A percentile compares a stretch with the other conserved stretches of the same genome.
Conservation (phyloP, 1,140 invertebrate species). For the Drosophila pruinosa region DNA sequence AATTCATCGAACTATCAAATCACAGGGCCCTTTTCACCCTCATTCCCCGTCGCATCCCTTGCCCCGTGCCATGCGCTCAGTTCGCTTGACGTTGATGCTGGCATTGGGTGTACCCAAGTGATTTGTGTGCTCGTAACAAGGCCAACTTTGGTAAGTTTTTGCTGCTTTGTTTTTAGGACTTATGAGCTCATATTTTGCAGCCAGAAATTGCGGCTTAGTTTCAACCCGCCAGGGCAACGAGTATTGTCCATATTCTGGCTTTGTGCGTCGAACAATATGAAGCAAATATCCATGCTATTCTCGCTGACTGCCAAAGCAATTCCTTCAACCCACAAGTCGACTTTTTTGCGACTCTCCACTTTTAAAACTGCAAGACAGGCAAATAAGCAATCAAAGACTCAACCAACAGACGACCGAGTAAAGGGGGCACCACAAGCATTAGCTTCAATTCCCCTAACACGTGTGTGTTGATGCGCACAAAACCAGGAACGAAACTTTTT, state of each 20-base stretch:
- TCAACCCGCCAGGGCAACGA: constrained; percentile 30
- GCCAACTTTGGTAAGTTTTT: constrained; percentile 35
- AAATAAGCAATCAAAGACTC: constrained; percentile 24
- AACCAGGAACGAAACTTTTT: constrained; percentile 60
- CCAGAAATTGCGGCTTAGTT: constrained; percentile 49
- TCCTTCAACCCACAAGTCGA: constrained; percentile 5
- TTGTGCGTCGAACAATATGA: constrained; percentile 50
- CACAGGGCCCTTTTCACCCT: background rate
- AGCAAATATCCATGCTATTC: background rate
- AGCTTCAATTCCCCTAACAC: background rate
- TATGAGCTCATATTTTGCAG: constrained; percentile 47
- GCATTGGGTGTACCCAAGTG: constrained; percentile 9
- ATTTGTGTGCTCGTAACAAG: constrained; percentile 26
- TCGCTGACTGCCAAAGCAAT: constrained; percentile 2
- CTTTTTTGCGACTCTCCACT: background rate
- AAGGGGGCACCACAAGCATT: background rate
- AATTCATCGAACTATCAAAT: constrained; percentile 40
- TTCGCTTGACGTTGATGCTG: background rate
- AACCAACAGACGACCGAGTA: constrained; percentile 1
- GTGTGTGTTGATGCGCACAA: constrained; percentile 41
- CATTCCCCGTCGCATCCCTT: background rate
- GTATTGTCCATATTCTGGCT: constrained; percentile 53
- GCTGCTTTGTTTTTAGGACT: constrained; percentile 55
- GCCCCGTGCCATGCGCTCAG: too few relatives aligned
- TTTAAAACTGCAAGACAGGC: constrained; percentile 2